Evolutionary conservation across 2,113 vertebrate genomes (phyloP).

Genomic region (Varanus salvator): DNA sequence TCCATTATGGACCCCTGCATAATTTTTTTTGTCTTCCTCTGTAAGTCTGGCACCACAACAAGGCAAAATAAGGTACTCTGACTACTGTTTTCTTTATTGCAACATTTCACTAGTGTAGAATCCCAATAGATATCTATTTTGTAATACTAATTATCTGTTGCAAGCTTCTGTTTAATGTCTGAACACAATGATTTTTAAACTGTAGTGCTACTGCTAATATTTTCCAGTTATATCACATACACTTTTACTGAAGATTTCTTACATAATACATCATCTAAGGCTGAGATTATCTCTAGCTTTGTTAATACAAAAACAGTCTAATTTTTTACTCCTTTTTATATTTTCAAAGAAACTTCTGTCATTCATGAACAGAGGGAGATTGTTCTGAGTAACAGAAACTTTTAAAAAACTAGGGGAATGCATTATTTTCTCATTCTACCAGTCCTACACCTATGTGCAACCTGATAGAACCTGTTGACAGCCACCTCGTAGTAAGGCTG

Average conservation of each 20-base stretch:
- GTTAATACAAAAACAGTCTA: background rate
- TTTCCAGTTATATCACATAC: background rate
- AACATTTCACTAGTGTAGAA: background rate
- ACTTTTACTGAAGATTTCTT: too few relatives aligned
- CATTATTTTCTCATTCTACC: too few relatives aligned
- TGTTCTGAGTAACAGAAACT: too few relatives aligned
- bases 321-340: background rate
- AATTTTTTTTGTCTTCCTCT: background rate
- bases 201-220: background rate
- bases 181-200: background rate
- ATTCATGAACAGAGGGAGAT: too few relatives aligned
- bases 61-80: background rate
- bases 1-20: background rate
- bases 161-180: background rate
- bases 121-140: background rate
- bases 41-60: background rate
- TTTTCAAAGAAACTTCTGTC: too few relatives aligned
- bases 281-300: background rate
- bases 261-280: background rate
- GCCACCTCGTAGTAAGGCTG: too few relatives aligned
- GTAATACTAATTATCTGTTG: background rate
- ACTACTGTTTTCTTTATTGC: background rate
- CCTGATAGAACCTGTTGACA: too few relatives aligned
- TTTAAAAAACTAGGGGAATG: too few relatives aligned
- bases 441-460: too few relatives aligned